Conservation (phyloP, 30 jellyfish, hydroid and myxozoan genomes). For the Chironex yamaguchii region DNA sequence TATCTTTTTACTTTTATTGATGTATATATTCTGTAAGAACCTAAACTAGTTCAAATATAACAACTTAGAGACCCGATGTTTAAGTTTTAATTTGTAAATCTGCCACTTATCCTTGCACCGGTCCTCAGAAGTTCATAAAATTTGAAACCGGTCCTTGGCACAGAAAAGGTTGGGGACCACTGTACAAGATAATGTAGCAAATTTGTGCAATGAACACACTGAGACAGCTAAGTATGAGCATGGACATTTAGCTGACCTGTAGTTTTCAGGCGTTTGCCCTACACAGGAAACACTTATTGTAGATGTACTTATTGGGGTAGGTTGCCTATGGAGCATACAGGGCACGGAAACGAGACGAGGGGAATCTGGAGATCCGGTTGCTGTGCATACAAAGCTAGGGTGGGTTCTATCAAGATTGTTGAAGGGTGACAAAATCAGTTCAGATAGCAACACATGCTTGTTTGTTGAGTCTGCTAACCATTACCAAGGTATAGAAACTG, state of each 20-base stretch:
- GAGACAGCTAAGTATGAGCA: background rate
- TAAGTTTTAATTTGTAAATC: too few species aligned
- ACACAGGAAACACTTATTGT: slow-evolving; percentile 1
- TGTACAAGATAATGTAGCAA: slow-evolving; percentile 11
- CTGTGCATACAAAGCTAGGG: slow-evolving; percentile 39
- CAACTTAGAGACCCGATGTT: too few species aligned
- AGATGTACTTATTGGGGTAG: slow-evolving; percentile 51
- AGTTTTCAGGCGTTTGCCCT: slow-evolving; percentile 17
- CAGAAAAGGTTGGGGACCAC: slow-evolving; percentile 30
- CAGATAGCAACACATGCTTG: background rate
- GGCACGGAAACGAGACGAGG: slow-evolving; percentile 36
- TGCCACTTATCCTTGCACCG: too few species aligned
- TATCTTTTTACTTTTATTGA: too few species aligned
- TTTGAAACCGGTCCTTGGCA: too few species aligned
- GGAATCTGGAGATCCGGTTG: slow-evolving; percentile 48
- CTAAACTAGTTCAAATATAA: too few species aligned
- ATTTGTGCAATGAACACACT: background rate
- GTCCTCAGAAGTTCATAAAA: too few species aligned
- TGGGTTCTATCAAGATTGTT: slow-evolving; percentile 1
- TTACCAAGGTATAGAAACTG: background rate
- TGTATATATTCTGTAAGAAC: too few species aligned
- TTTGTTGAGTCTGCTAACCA: background rate
- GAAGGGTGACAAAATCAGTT: background rate
- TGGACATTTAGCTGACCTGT: background rate
- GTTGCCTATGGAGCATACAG: slow-evolving; percentile 25